These are phyloP conservation scores for Eristalis arbustorum DNA, from an alignment of 2,888 invertebrate species.

Conservation along the genomic window DNA sequence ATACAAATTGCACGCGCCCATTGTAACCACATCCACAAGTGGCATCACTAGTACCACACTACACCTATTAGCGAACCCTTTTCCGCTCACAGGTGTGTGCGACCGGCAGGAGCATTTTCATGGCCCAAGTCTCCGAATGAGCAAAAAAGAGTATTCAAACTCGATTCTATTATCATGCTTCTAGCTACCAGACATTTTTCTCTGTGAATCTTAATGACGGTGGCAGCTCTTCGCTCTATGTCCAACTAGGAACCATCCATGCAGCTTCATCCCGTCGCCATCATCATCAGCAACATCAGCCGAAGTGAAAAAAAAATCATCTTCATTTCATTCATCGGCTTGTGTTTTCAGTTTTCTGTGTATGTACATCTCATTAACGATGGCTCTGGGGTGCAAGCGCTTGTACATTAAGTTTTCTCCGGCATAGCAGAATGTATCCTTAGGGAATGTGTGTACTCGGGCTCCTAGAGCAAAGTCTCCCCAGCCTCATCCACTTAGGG, in stretches of 20 bases:
- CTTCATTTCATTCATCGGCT: conserved; percentile 34
- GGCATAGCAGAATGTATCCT: conserved; percentile 41
- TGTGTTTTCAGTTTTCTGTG: conserved; percentile 31
- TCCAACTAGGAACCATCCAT: background rate
- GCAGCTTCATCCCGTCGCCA: background rate
- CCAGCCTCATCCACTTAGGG: conserved; percentile 12
- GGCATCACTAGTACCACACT: conserved; percentile 51
- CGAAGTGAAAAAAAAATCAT: conserved; percentile 46
- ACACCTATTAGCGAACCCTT: conserved; percentile 42
- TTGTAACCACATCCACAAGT: conserved; percentile 59
- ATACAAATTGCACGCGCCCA: conserved; percentile 64
- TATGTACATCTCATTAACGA: conserved; percentile 68
- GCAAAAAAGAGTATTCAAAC: conserved; percentile 41
- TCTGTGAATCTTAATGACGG: conserved; percentile 63
- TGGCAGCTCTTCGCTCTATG: conserved; percentile 23
- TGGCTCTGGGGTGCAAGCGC: conserved; percentile 45
- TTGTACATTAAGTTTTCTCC: conserved; percentile 25
- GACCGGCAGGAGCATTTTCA: conserved; percentile 4
- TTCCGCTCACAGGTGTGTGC: conserved; percentile 37
- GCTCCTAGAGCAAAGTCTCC: background rate
- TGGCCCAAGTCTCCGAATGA: conserved; percentile 16
- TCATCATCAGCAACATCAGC: conserved; percentile 35
- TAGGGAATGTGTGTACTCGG: conserved; percentile 19
- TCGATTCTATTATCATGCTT: conserved; percentile 47
- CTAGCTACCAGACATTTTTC: conserved; percentile 7